Percentiles rank a stretch among this genome's conserved stretches.
These are phyloP conservation scores for Plagodis pulveraria DNA, from an alignment of 2,888 invertebrate species.

Conservation along the genomic window DNA sequence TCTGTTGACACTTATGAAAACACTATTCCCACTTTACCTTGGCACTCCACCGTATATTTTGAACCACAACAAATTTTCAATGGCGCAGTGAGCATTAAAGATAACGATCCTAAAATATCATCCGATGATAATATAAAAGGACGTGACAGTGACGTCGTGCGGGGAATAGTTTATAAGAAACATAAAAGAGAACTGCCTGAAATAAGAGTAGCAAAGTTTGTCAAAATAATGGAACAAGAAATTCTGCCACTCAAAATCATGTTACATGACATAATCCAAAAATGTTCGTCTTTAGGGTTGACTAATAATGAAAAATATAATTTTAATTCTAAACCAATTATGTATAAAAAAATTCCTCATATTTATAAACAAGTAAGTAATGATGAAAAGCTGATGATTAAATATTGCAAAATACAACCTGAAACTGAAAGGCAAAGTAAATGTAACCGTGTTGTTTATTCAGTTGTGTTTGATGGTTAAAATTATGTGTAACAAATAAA, in stretches of 20 bases:
- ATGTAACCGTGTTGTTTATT: slow-evolving; percentile 73
- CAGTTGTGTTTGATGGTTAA: slow-evolving; percentile 67
- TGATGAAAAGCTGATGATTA: slow-evolving; percentile 29
- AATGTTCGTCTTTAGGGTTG: slow-evolving; percentile 58
- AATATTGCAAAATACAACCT: background rate
- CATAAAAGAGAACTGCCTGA: slow-evolving; percentile 50
- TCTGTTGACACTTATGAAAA: slow-evolving; percentile 53
- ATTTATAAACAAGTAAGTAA: slow-evolving; percentile 22
- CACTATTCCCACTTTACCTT: slow-evolving; percentile 10
- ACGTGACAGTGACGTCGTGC: background rate
- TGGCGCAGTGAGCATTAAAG: slow-evolving; percentile 1
- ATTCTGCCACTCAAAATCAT: slow-evolving; percentile 63
- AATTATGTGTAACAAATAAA: slow-evolving; percentile 27
- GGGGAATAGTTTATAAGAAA: slow-evolving; percentile 8
- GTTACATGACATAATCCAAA: slow-evolving; percentile 60
- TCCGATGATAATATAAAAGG: slow-evolving; percentile 6
- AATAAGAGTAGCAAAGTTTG: slow-evolving; percentile 56
- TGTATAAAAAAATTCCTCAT: slow-evolving; percentile 31
- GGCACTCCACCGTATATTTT: slow-evolving; percentile 13
- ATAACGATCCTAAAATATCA: slow-evolving; percentile 14
- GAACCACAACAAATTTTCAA: slow-evolving; percentile 8
- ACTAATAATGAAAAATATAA: slow-evolving; percentile 27
- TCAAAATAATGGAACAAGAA: slow-evolving; percentile 63
- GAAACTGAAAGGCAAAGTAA: slow-evolving; percentile 28
- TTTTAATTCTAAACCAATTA: slow-evolving; percentile 9